Evolutionary conservation across 1,140 invertebrate genomes (phyloP).

Genomic region (Mizuhopecten yessoensis): DNA sequence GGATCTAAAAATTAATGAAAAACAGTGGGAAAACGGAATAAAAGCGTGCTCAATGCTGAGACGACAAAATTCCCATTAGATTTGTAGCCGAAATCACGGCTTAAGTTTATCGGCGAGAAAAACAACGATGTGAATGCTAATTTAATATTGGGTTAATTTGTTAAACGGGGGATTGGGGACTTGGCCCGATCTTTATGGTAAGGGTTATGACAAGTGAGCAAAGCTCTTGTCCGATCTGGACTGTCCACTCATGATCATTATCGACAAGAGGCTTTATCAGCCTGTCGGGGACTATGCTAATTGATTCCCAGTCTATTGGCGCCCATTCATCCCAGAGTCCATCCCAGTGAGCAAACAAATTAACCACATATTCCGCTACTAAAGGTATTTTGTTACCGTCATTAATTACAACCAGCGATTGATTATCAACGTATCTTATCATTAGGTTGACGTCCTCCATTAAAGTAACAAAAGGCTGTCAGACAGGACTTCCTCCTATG

Average conservation of each 20-base stretch:
- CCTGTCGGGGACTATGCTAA: neutral
- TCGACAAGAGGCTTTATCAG: neutral
- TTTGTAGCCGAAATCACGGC: constrained; percentile 23
- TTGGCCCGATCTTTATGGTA: constrained; percentile 17
- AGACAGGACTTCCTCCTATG: too few relatives aligned
- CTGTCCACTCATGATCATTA: neutral
- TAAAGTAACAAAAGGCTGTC: too few relatives aligned
- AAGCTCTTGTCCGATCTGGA: neutral
- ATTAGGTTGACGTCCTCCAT: too few relatives aligned
- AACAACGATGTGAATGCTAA: constrained; percentile 29
- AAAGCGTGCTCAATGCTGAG: neutral
- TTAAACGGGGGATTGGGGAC: constrained; percentile 12
- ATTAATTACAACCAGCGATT: neutral
- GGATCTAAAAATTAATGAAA: constrained; percentile 30
- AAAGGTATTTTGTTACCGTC: neutral
- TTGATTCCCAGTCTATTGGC: neutral
- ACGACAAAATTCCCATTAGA: constrained; percentile 18
- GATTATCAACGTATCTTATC: neutral
- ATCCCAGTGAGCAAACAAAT: neutral
- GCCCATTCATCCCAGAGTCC: neutral
- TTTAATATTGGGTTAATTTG: constrained; percentile 36
- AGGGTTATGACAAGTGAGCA: constrained; percentile 25
- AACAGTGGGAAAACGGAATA: constrained; percentile 33
- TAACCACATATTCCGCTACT: neutral
- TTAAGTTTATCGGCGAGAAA: constrained; percentile 38